phyloP scores from a whole-genome alignment of 1,140 invertebrate genomes.

The Drosophila kurseongensis region DNA sequence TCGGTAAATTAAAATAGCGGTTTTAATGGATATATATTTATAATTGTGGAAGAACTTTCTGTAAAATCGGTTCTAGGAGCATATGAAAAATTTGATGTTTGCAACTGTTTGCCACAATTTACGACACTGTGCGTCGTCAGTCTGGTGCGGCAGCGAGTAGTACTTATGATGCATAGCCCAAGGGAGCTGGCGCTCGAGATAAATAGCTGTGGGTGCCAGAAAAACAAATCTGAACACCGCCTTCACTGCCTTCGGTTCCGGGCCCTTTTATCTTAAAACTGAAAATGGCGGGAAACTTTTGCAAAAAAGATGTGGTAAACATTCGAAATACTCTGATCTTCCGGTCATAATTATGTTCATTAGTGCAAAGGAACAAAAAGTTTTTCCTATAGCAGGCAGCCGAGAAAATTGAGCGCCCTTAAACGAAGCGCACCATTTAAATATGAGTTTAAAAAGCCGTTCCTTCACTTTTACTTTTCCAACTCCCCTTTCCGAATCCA shows the following conservation, averaged over 20 bases:
- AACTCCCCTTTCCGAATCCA: background rate
- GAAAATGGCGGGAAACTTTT: conserved; percentile 31
- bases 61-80: too few species aligned
- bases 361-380: conserved; percentile 46
- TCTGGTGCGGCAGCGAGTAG: conserved; percentile 5
- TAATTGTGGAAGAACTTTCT: too few species aligned
- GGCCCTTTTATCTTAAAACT: conserved; percentile 7
- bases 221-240: conserved; percentile 55
- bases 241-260: background rate
- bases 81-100: too few species aligned
- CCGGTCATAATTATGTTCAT: conserved; percentile 74
- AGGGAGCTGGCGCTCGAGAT: conserved; percentile 65
- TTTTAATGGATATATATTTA: too few species aligned
- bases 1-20: too few species aligned
- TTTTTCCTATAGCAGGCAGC: conserved; percentile 40
- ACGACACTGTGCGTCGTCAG: too few species aligned
- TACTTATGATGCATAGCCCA: conserved; percentile 73
- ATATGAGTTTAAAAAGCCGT: conserved; percentile 75
- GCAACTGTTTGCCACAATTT: too few species aligned
- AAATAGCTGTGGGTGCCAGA: conserved; percentile 68
- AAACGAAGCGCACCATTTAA: conserved; percentile 77
- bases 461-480: conserved; percentile 4
- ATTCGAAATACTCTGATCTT: conserved; percentile 18
- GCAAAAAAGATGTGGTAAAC: conserved; percentile 26
- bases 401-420: conserved; percentile 37